phyloP scores from a whole-genome alignment of 2,888 invertebrate species.

The Theretra japonica region DNA sequence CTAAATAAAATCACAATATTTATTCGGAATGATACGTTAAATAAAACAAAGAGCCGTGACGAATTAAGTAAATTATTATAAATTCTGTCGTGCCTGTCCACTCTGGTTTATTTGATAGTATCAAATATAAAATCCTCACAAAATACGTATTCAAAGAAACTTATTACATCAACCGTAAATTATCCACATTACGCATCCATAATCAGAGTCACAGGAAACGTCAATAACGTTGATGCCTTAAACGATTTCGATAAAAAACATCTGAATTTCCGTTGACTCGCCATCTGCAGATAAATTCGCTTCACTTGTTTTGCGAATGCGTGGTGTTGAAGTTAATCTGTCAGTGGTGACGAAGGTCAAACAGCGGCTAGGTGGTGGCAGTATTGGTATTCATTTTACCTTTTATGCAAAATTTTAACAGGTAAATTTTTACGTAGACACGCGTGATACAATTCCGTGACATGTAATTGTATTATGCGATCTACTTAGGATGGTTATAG shows the following conservation, averaged over 20 bases:
- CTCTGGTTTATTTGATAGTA: no score
- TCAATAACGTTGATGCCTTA: not conserved
- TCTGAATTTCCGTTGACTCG: constrained; percentile 13
- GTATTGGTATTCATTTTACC: constrained; percentile 69
- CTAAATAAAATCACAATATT: no score
- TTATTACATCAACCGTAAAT: no score
- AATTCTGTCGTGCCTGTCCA: no score
- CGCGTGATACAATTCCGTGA: not conserved
- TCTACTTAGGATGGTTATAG: no score
- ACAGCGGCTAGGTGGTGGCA: constrained; percentile 55
- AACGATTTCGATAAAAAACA: not conserved
- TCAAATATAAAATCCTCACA: no score
- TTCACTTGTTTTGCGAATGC: constrained; percentile 47
- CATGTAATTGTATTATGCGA: not conserved
- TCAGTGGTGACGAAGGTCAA: constrained; percentile 82
- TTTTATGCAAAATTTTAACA: constrained; percentile 46
- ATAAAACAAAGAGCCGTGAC: no score
- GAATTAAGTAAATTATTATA: no score
- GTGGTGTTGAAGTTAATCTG: constrained; percentile 75
- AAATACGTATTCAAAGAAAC: no score
- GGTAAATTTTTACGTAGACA: not conserved
- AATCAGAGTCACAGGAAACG: not conserved
- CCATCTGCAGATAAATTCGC: constrained; percentile 28
- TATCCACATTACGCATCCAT: not conserved
- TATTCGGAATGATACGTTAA: no score